Evolutionary conservation across 2,797 vertebrate species (phyloP).

Genomic region (Amblyopsis hoosieri): DNA sequence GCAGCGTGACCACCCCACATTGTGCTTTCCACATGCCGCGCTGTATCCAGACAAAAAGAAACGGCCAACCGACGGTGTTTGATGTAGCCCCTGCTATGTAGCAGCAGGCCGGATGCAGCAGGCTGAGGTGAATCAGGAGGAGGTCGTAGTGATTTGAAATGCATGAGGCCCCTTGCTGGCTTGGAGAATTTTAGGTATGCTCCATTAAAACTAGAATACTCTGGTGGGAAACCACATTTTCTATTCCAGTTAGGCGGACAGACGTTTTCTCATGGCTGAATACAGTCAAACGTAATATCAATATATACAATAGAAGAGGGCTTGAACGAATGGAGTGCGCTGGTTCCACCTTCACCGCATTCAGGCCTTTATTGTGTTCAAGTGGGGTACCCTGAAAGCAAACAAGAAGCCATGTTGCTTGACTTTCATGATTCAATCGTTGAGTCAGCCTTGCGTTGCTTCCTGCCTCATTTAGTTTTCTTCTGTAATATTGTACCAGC

Average conservation of each 20-base stretch:
- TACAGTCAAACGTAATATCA: conserved; percentile 39
- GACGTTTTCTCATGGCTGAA: conserved; percentile 53
- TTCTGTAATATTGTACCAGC: conserved; percentile 37
- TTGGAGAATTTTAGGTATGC: conserved; percentile 65
- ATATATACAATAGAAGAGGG: conserved; percentile 26
- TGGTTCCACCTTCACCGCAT: conserved; percentile 6
- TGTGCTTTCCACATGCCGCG: conserved; percentile 22
- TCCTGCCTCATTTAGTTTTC: conserved; percentile 39
- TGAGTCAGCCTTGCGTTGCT: conserved; percentile 26
- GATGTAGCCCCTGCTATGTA: conserved; percentile 39
- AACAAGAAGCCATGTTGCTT: conserved; percentile 13
- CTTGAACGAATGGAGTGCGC: not conserved
- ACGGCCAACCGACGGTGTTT: conserved; percentile 24
- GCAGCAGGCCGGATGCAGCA: conserved; percentile 37
- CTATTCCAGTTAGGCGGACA: conserved; percentile 61
- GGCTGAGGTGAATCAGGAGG: conserved; percentile 58
- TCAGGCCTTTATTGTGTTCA: conserved; percentile 7
- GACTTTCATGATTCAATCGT: conserved; percentile 27
- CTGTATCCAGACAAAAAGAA: conserved; percentile 48
- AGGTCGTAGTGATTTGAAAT: conserved; percentile 72
- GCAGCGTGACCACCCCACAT: conserved; percentile 54
- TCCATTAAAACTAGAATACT: conserved; percentile 72
- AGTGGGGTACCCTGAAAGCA: conserved; percentile 16
- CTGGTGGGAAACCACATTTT: conserved; percentile 65
- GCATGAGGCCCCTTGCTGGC: conserved; percentile 63